phyloP scores from a whole-genome alignment of 2,113 vertebrate genomes.

The Poecile atricapillus region DNA sequence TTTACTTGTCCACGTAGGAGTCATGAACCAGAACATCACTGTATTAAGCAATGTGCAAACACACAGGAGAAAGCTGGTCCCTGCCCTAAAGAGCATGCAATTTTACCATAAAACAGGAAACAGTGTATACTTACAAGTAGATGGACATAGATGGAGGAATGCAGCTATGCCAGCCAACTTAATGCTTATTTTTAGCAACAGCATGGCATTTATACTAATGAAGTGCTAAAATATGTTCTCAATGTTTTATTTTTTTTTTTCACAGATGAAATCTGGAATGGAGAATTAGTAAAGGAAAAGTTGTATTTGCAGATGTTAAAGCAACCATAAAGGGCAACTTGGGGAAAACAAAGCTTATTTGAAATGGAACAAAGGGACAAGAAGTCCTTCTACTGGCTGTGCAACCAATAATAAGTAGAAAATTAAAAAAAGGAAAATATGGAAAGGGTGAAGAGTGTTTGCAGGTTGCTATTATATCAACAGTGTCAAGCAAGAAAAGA shows the following conservation, averaged over 20 bases:
- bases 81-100: not conserved
- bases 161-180: not conserved
- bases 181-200: not conserved
- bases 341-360: not conserved
- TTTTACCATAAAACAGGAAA: not conserved
- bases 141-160: not conserved
- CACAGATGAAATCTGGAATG: not conserved
- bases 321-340: not conserved
- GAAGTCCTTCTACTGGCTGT: not conserved
- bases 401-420: not conserved
- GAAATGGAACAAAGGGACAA: not conserved
- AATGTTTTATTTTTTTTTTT: not conserved
- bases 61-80: not conserved
- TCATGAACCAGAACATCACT: slow-evolving; percentile 11
- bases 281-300: not conserved
- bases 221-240: not conserved
- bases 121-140: not conserved
- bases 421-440: not conserved
- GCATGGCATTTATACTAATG: not conserved
- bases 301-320: not conserved
- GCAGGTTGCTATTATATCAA: not conserved
- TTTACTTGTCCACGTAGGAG: slow-evolving; percentile 51
- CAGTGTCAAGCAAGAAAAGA: not conserved
- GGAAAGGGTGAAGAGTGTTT: not conserved
- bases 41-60: slow-evolving; percentile 47